phyloP scores from a whole-genome alignment of 1,140 invertebrate genomes.

The Pachypsylla venusta region DNA sequence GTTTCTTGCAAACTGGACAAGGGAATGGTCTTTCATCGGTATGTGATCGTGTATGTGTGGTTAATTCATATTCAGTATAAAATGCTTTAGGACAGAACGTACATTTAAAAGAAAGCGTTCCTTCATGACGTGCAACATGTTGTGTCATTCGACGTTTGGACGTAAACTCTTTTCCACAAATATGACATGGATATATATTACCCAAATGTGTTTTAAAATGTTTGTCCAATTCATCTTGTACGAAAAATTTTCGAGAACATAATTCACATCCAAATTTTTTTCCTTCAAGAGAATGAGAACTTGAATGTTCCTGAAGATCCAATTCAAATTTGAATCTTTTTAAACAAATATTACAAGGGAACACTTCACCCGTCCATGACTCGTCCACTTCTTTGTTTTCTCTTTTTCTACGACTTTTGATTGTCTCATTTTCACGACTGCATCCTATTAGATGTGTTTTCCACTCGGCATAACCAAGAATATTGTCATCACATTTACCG shows the following conservation, averaged over 20 bases:
- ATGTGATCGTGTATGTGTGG: conserved; percentile 17
- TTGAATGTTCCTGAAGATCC: background rate
- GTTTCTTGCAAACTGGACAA: conserved; percentile 20
- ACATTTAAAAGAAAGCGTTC: background rate
- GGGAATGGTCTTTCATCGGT: conserved; percentile 23
- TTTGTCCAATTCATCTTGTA: background rate
- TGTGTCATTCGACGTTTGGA: background rate
- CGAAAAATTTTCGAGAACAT: background rate
- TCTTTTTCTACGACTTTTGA: background rate
- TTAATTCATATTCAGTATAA: background rate
- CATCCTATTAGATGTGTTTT: background rate
- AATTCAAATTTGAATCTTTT: too few species aligned
- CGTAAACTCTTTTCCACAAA: background rate
- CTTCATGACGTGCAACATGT: background rate
- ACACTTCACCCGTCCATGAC: too few species aligned
- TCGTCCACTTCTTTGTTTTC: background rate
- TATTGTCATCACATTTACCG: background rate
- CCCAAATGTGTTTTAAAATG: background rate
- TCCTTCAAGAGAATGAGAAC: background rate
- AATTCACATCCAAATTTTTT: background rate
- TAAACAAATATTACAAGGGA: background rate
- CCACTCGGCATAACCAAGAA: background rate
- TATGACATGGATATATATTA: background rate
- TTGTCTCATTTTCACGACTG: background rate
- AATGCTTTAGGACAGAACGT: background rate